These are phyloP conservation scores for Silurus glanis DNA, from an alignment of 2,113 vertebrate species.

Conservation along the genomic window DNA sequence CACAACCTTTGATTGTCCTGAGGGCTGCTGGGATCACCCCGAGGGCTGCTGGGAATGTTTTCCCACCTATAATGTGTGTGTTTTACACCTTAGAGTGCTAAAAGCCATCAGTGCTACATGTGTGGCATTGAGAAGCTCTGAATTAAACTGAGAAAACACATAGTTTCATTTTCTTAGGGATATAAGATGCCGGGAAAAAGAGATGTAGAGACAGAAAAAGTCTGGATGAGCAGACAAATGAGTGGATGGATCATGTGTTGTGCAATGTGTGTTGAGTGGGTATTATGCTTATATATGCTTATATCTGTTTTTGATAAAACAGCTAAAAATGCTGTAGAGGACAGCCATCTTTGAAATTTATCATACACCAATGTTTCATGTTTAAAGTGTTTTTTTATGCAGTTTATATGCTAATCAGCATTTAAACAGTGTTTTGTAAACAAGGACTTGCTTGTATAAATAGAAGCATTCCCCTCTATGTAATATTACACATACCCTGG, in stretches of 20 bases:
- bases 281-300: background rate
- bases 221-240: background rate
- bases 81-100: constrained; percentile 58
- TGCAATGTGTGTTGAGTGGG: background rate
- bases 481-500: constrained; percentile 10
- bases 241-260: background rate
- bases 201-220: background rate
- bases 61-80: constrained; percentile 60
- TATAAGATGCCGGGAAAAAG: background rate
- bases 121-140: constrained; percentile 39
- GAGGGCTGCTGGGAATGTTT: constrained; percentile 50
- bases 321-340: background rate
- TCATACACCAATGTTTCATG: background rate
- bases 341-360: background rate
- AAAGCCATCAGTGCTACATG: constrained; percentile 48
- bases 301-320: background rate
- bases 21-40: constrained; percentile 40
- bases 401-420: constrained; percentile 35
- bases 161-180: constrained; percentile 31
- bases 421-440: constrained; percentile 21
- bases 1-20: constrained; percentile 30
- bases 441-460: background rate
- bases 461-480: background rate
- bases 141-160: constrained; percentile 52
- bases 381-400: background rate